These are phyloP conservation scores for Sinocyclocheilus anshuiensis DNA, from an alignment of 2,113 vertebrate genomes.

Conservation along the genomic window DNA sequence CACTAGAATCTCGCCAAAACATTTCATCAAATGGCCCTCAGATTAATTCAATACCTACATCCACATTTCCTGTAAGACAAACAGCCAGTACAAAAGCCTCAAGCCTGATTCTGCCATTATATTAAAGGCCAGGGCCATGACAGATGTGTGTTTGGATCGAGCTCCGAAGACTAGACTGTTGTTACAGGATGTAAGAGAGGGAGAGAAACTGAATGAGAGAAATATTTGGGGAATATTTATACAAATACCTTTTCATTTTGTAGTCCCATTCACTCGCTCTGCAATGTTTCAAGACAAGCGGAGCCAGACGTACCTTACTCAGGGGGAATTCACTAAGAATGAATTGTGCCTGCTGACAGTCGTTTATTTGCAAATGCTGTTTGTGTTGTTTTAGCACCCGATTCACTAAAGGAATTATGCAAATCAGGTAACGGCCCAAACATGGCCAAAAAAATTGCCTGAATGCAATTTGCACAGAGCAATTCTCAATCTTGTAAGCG, in stretches of 20 bases:
- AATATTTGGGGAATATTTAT: neutral
- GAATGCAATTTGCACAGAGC: constrained; percentile 6
- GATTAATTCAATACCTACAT: constrained; percentile 14
- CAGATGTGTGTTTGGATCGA: constrained; percentile 7
- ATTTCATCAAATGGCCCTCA: constrained; percentile 12
- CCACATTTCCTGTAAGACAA: constrained; percentile 13
- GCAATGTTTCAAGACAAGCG: constrained; percentile 5
- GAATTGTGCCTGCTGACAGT: neutral
- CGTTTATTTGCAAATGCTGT: constrained; percentile 17
- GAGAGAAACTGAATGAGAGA: neutral
- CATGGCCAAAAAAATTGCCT: neutral
- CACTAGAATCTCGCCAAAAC: neutral
- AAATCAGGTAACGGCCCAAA: neutral
- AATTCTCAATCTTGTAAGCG: neutral
- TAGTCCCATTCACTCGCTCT: neutral
- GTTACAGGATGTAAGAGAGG: neutral
- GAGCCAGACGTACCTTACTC: neutral
- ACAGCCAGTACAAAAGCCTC: constrained; percentile 4
- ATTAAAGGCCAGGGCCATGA: neutral
- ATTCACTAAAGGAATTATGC: constrained; percentile 24
- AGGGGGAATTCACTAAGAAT: neutral
- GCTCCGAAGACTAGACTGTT: neutral
- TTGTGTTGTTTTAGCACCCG: neutral
- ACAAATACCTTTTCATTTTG: constrained; percentile 4
- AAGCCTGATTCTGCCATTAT: constrained; percentile 1